Evolutionary conservation across 2,888 invertebrate species (phyloP).

Genomic region (Molorchus minor): DNA sequence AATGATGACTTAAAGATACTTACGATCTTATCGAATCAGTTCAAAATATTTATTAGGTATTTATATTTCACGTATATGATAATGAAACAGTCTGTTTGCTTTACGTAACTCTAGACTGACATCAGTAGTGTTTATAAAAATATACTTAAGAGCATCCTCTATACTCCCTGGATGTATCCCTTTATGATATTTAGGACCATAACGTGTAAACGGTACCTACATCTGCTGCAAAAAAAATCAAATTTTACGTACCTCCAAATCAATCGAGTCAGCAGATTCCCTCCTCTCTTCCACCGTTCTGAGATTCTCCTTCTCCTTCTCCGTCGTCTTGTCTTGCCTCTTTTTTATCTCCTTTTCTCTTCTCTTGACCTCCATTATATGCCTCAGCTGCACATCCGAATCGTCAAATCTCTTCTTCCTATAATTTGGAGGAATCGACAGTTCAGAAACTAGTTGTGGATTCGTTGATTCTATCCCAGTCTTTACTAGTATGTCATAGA

Average conservation of each 20-base stretch:
- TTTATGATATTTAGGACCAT: too few relatives aligned
- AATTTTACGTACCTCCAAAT: slow-evolving; percentile 65
- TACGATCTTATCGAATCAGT: too few relatives aligned
- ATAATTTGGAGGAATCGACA: slow-evolving; percentile 19
- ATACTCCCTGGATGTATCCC: too few relatives aligned
- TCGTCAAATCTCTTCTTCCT: slow-evolving; percentile 27
- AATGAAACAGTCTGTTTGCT: too few relatives aligned
- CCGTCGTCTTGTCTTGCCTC: slow-evolving; percentile 32
- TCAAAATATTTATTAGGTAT: too few relatives aligned
- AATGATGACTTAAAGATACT: too few relatives aligned
- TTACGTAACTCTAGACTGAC: too few relatives aligned
- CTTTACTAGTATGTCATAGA: slow-evolving; percentile 48
- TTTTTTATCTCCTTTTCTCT: slow-evolving; percentile 36
- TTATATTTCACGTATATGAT: too few relatives aligned
- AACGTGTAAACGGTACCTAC: too few relatives aligned
- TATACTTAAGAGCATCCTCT: too few relatives aligned
- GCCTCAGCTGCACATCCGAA: slow-evolving; percentile 34
- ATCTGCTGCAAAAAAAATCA: slow-evolving; percentile 9
- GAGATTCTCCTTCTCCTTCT: slow-evolving; percentile 43
- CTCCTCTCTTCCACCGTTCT: slow-evolving; percentile 39
- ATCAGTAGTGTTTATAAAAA: too few relatives aligned
- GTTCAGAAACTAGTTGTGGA: slow-evolving; percentile 12
- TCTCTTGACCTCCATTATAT: slow-evolving; percentile 35
- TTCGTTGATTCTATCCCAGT: slow-evolving; percentile 17
- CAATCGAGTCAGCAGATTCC: slow-evolving; percentile 63